Conservation (phyloP, 2,888 invertebrate species). For the Dryobota labecula region DNA sequence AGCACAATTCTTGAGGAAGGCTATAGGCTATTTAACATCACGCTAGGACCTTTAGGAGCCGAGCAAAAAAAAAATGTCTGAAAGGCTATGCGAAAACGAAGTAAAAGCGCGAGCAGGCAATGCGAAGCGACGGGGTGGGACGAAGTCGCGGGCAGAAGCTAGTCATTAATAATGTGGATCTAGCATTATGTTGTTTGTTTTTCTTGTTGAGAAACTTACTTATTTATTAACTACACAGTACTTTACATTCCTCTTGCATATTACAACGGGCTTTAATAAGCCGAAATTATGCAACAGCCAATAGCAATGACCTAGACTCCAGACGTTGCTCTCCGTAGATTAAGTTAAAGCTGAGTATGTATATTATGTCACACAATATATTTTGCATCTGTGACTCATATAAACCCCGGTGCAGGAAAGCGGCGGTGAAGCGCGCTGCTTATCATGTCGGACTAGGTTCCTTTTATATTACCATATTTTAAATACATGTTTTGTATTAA, state of each 20-base stretch:
- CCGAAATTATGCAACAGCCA: background rate
- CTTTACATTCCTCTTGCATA: background rate
- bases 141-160: too few relatives aligned
- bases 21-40: too few relatives aligned
- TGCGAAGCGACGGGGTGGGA: too few relatives aligned
- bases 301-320: constrained; percentile 11
- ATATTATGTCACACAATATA: constrained; percentile 26
- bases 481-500: background rate
- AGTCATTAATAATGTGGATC: background rate
- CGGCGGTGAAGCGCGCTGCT: constrained; percentile 27
- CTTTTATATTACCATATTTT: background rate
- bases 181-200: background rate
- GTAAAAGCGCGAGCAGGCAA: too few relatives aligned
- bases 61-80: too few relatives aligned
- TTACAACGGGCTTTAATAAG: background rate
- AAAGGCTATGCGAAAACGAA: too few relatives aligned
- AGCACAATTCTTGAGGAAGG: too few relatives aligned
- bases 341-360: background rate
- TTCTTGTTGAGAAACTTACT: background rate
- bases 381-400: constrained; percentile 36
- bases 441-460: background rate
- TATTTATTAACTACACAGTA: background rate
- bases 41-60: too few relatives aligned
- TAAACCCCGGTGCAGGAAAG: constrained; percentile 31
- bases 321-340: constrained; percentile 6